These are phyloP conservation scores for Jaculus jaculus DNA, from an alignment of 2,113 vertebrate species.

Conservation along the genomic window DNA sequence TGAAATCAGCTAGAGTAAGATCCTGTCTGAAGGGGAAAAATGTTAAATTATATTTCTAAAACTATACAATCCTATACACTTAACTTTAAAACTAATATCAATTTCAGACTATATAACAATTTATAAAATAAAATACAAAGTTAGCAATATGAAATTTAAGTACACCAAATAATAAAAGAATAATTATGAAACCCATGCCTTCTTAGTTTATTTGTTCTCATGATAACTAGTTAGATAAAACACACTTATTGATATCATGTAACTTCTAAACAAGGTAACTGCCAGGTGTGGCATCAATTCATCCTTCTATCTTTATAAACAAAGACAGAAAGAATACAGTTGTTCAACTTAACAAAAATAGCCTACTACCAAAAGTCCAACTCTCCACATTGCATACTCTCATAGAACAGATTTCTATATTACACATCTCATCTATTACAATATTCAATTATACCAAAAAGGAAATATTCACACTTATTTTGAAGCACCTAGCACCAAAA, in stretches of 20 bases:
- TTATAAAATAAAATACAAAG: conserved; percentile 6
- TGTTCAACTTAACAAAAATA: background rate
- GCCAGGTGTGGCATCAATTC: background rate
- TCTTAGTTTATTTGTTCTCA: background rate
- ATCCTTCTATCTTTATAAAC: background rate
- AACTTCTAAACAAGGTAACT: conserved; percentile 24
- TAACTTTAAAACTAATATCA: background rate
- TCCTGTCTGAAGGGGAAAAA: background rate
- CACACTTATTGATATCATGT: background rate
- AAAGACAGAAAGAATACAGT: background rate
- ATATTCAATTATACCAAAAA: background rate
- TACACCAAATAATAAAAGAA: background rate
- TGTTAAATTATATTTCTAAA: background rate
- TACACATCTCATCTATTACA: background rate
- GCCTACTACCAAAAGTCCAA: background rate
- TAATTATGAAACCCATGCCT: background rate
- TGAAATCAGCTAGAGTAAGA: background rate
- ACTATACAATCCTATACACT: background rate
- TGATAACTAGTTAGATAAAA: background rate
- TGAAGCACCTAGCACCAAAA: background rate
- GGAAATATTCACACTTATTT: background rate
- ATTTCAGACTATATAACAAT: background rate
- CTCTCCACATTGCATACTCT: background rate
- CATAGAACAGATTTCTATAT: background rate
- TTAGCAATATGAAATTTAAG: background rate